Conservation (phyloP, 1,140 invertebrate species). For the Sesamia nonagrioides region DNA sequence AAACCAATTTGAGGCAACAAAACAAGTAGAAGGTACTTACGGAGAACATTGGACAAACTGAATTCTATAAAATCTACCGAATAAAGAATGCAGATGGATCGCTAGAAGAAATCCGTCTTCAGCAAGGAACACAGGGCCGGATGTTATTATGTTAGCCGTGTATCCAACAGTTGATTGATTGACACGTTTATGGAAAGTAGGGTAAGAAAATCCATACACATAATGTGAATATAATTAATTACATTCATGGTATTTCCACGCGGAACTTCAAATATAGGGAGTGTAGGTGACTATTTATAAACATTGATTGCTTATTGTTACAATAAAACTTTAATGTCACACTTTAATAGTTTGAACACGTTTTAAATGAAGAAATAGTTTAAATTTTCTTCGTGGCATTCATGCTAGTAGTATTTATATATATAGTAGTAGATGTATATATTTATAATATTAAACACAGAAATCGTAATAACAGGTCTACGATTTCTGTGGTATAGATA, state of each 20-base stretch:
- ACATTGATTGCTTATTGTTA: background rate
- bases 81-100: too few species aligned
- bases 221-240: constrained; percentile 22
- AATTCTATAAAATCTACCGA: too few species aligned
- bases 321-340: background rate
- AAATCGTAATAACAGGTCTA: too few species aligned
- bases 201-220: background rate
- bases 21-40: too few species aligned
- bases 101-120: background rate
- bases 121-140: background rate
- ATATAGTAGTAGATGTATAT: too few species aligned
- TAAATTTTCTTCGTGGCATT: background rate
- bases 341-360: background rate
- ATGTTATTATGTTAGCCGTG: background rate
- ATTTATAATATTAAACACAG: too few species aligned
- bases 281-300: background rate
- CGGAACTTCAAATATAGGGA: background rate
- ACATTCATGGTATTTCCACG: constrained; percentile 6
- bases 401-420: too few species aligned
- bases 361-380: background rate
- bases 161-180: background rate
- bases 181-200: constrained; percentile 1
- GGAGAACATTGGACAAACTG: too few species aligned
- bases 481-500: too few species aligned
- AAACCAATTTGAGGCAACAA: too few species aligned